Conservation (phyloP, 2,797 vertebrate species). For the Enteromius afrohamiltoni region DNA sequence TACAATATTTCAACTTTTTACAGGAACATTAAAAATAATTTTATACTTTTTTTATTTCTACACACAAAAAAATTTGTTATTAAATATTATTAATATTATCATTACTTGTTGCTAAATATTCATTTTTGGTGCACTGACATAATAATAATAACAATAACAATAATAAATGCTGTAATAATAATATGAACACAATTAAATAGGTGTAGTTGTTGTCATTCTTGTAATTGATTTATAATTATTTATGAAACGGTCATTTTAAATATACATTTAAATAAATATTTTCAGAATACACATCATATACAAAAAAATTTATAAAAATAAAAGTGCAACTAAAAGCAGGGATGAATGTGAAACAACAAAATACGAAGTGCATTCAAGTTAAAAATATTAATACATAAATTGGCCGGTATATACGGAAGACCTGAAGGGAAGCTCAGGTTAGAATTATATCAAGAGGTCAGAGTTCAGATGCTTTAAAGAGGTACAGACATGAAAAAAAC, state of each 20-base stretch:
- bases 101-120: too few species aligned
- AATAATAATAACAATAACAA: too few species aligned
- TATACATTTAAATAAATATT: not conserved
- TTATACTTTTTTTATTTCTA: not conserved
- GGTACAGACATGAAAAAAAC: constrained; percentile 9
- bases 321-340: not conserved
- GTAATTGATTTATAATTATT: too few species aligned
- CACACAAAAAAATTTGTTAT: not conserved
- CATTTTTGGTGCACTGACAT: not conserved
- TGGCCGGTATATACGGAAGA: not conserved
- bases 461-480: constrained; percentile 33
- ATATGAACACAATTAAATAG: not conserved
- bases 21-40: not conserved
- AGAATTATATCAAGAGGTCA: constrained; percentile 27
- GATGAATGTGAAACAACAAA: not conserved
- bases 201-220: not conserved
- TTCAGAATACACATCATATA: not conserved
- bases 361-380: not conserved
- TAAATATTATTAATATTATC: too few species aligned
- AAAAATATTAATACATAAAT: not conserved
- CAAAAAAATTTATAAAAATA: not conserved
- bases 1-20: not conserved
- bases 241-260: not conserved
- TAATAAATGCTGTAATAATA: not conserved
- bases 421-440: not conserved